Conservation (phyloP, 2,888 invertebrate genomes). For the Trissoscelio sp. region DNA sequence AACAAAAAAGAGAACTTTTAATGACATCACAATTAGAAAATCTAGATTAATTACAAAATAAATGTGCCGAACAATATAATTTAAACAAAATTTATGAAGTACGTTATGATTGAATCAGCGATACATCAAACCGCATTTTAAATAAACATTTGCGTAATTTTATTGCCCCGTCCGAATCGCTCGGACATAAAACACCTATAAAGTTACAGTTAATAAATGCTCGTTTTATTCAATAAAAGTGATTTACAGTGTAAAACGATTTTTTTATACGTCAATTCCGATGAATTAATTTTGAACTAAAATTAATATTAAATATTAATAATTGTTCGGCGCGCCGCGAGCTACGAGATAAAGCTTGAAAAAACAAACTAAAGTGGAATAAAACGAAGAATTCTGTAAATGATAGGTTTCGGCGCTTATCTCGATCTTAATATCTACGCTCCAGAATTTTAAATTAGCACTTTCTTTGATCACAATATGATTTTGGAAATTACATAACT, state of each 20-base stretch:
- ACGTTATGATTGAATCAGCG: not conserved
- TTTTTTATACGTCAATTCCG: not conserved
- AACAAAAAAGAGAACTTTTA: not conserved
- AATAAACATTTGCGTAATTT: constrained; percentile 20
- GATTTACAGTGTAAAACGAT: constrained; percentile 4
- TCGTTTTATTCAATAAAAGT: constrained; percentile 8
- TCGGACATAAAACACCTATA: constrained; percentile 1
- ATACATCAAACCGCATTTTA: constrained; percentile 5
- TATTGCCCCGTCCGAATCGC: not conserved
- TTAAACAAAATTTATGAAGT: constrained; percentile 11
- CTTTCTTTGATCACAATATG: constrained; percentile 59
- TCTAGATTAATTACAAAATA: not conserved
- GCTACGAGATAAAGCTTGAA: constrained; percentile 11
- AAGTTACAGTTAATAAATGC: constrained; percentile 15
- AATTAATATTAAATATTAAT: constrained; percentile 3
- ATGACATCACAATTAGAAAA: not conserved
- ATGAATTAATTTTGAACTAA: not conserved
- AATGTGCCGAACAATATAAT: not conserved
- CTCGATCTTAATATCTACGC: constrained; percentile 57
- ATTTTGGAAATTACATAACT: constrained; percentile 55
- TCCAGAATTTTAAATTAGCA: constrained; percentile 65
- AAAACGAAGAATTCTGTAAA: constrained; percentile 42
- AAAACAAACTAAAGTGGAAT: constrained; percentile 16
- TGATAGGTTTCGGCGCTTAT: constrained; percentile 46
- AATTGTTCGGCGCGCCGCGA: not conserved